Evolutionary conservation across 2,113 vertebrate species (phyloP).

Genomic region (Colaptes auratus): DNA sequence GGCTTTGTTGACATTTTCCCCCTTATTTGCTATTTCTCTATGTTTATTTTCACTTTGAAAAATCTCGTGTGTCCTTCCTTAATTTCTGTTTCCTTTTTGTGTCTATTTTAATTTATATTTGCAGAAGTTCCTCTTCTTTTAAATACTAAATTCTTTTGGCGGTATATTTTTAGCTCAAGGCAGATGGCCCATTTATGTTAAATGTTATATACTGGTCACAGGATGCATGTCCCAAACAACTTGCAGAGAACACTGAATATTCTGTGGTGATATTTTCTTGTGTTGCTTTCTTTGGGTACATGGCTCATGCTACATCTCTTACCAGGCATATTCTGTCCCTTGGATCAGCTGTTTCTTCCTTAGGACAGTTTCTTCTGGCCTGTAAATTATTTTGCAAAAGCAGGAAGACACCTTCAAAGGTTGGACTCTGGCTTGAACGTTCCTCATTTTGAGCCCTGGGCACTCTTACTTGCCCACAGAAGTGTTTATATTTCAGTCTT

Average conservation of each 20-base stretch:
- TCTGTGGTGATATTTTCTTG: not conserved
- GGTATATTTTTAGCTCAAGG: not conserved
- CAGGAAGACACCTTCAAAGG: not conserved
- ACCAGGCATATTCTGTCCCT: not conserved
- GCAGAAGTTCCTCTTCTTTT: not conserved
- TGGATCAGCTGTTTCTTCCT: not conserved
- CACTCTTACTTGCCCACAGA: not conserved
- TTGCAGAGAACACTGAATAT: not conserved
- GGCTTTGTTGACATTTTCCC: not conserved
- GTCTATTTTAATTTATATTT: not conserved
- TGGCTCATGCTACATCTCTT: fast-evolving
- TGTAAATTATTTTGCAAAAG: not conserved
- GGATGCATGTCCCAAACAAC: not conserved
- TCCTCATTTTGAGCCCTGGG: not conserved
- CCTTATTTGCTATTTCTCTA: not conserved
- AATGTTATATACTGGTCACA: not conserved
- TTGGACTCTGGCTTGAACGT: not conserved
- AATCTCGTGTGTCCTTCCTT: not conserved
- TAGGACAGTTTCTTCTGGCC: not conserved
- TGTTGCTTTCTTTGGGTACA: not conserved
- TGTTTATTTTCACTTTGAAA: constrained; percentile 30
- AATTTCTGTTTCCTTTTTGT: constrained; percentile 37
- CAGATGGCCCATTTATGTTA: not conserved
- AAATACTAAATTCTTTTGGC: not conserved
- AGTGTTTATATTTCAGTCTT: not conserved